A percentile compares a stretch with the other conserved stretches of the same genome.
Evolutionary conservation across 2,113 vertebrate species (phyloP).

Genomic region (Hemiscyllium ocellatum): DNA sequence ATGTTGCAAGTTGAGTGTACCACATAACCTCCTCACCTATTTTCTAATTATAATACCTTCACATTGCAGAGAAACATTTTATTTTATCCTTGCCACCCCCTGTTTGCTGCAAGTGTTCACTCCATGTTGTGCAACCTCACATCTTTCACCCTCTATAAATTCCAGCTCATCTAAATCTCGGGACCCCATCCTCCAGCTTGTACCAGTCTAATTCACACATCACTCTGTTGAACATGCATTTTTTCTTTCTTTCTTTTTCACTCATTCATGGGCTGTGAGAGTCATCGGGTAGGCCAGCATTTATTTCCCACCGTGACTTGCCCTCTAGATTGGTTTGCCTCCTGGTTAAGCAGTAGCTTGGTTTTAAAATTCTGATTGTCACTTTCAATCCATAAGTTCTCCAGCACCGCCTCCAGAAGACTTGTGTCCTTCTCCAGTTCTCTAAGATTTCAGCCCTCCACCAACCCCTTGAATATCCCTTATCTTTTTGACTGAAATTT

Average conservation of each 20-base stretch:
- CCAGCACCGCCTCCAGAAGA: too few species aligned
- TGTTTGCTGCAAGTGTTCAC: not conserved
- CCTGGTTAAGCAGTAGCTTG: not conserved
- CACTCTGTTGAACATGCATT: not conserved
- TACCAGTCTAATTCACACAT: not conserved
- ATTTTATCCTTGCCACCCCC: not conserved
- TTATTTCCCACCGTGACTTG: not conserved
- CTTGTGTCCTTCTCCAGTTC: not conserved
- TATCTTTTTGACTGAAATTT: not conserved
- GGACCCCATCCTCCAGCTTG: not conserved
- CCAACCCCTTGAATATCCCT: not conserved
- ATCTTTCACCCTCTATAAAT: not conserved
- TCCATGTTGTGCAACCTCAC: not conserved
- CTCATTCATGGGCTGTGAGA: too few species aligned
- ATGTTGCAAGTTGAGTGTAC: not conserved
- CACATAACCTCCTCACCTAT: not conserved
- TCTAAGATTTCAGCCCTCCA: not conserved
- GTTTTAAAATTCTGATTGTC: not conserved
- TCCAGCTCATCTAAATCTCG: not conserved
- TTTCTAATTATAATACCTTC: not conserved
- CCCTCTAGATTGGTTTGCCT: not conserved
- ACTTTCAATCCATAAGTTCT: not conserved
- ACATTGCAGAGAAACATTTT: not conserved
- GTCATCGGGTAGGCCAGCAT: too few species aligned
- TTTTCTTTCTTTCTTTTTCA: too few species aligned